Evolutionary conservation across 2,113 vertebrate genomes (phyloP).

Genomic region (Mus musculus): GRCm39 chr2:113362001-113362500

Average conservation of each 20-base stretch:
- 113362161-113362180: neutral
- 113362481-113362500: neutral
- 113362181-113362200: conserved; percentile 6
- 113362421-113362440: neutral
- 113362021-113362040: neutral
- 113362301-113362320: neutral
- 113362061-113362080: neutral
- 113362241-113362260: conserved; percentile 22
- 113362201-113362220: conserved; percentile 1
- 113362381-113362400: neutral
- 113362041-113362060: conserved; percentile 25
- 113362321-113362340: neutral
- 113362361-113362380: neutral
- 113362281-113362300: neutral
- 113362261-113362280: neutral
- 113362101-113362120: conserved; percentile 1
- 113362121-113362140: neutral
- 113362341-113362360: neutral
- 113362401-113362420: neutral
- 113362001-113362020: neutral
- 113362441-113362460: neutral
- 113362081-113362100: neutral
- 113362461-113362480: neutral
- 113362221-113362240: conserved; percentile 1
- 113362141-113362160: neutral